A percentile compares a stretch with the other conserved stretches of the same genome.
Conservation (phyloP, 2,888 invertebrate genomes). For the Nomada lathburiana region DNA sequence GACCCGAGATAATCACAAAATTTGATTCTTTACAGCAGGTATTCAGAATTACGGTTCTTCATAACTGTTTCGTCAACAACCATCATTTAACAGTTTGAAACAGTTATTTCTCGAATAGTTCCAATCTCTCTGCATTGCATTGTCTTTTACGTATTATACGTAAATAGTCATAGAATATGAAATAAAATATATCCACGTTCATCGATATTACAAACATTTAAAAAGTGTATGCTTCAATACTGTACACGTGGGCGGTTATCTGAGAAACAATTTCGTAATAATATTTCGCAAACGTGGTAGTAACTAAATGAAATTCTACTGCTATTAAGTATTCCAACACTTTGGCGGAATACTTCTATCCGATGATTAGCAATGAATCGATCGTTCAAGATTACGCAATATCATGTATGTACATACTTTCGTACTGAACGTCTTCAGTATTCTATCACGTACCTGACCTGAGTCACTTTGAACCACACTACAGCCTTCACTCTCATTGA, state of each 20-base stretch:
- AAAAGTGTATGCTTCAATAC: not conserved
- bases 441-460: slow-evolving; percentile 12
- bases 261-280: slow-evolving; percentile 25
- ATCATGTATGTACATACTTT: slow-evolving; percentile 56
- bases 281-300: slow-evolving; percentile 43
- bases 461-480: not conserved
- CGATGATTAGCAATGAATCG: slow-evolving; percentile 67
- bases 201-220: not conserved
- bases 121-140: not conserved
- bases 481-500: not conserved
- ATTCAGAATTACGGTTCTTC: too few relatives aligned
- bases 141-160: not conserved
- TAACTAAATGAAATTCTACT: slow-evolving; percentile 27
- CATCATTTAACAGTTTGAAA: too few relatives aligned
- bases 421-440: slow-evolving; percentile 53
- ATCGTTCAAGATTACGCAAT: slow-evolving; percentile 65
- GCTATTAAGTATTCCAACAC: slow-evolving; percentile 58
- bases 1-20: too few relatives aligned
- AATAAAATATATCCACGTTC: not conserved
- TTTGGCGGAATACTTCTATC: slow-evolving; percentile 27
- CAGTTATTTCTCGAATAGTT: too few relatives aligned
- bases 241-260: slow-evolving; percentile 9
- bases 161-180: not conserved
- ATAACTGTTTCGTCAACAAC: too few relatives aligned
- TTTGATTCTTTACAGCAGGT: too few relatives aligned